A percentile compares a stretch with the other conserved stretches of the same genome.
These are phyloP conservation scores for Olivierus martensii DNA, from an alignment of 1,140 invertebrate genomes.

Conservation along the genomic window DNA sequence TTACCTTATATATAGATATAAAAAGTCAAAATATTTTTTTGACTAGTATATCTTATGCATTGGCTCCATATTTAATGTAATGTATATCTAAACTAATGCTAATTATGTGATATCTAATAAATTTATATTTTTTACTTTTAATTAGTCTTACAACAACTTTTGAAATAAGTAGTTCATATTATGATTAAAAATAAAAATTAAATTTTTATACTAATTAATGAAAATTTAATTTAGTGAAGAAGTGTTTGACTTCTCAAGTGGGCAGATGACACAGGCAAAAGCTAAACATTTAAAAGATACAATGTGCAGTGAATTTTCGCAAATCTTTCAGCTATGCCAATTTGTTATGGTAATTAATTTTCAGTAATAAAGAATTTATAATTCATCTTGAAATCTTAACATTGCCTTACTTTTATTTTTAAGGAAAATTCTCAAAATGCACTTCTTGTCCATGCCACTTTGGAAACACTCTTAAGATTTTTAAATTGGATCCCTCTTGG, in stretches of 20 bases:
- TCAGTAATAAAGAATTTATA: no score
- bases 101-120: no score
- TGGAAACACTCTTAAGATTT: constrained; percentile 92
- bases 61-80: no score
- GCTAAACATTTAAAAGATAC: constrained; percentile 98
- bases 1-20: no score
- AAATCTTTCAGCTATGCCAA: constrained; percentile 94
- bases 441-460: constrained; percentile 77
- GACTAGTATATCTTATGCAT: no score
- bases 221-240: constrained; percentile 58
- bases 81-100: no score
- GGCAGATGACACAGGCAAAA: constrained; percentile 97
- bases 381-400: no score
- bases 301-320: constrained; percentile 99
- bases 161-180: no score
- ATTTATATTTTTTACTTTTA: no score
- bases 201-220: neutral
- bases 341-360: constrained; percentile 63
- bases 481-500: constrained; percentile 99
- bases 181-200: no score
- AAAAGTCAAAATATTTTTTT: no score
- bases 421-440: constrained; percentile 93
- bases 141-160: no score
- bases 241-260: constrained; percentile 96
- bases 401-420: constrained; percentile 15